phyloP scores from a whole-genome alignment of 2,113 vertebrate genomes.

The Phaetusa simplex region DNA sequence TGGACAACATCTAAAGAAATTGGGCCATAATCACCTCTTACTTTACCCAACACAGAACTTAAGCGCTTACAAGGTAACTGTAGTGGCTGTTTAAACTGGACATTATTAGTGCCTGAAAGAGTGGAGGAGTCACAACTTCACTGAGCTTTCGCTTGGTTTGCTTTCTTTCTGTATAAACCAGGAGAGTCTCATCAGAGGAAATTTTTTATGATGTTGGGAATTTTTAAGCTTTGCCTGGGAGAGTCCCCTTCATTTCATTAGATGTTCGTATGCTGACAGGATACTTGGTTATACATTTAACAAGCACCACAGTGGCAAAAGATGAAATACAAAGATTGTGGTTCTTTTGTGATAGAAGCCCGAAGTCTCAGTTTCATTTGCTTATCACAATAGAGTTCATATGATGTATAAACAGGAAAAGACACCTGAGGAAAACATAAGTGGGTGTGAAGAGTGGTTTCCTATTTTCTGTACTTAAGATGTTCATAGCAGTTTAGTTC shows the following conservation, averaged over 20 bases:
- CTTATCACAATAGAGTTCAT: fast-evolving
- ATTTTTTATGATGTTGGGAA: fast-evolving
- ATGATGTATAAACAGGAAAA: neutral
- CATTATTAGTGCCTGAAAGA: neutral
- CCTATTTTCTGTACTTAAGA: neutral
- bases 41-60: neutral
- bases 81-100: neutral
- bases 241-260: too few relatives aligned
- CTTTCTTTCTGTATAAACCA: neutral
- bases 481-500: fast-evolving
- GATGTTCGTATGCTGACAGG: fast-evolving
- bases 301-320: neutral
- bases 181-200: neutral
- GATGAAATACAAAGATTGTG: neutral
- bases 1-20: neutral
- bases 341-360: neutral
- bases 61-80: neutral
- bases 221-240: neutral
- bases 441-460: neutral
- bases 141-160: neutral
- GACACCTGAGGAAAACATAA: neutral
- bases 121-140: neutral
- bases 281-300: too few relatives aligned
- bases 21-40: fast-evolving
- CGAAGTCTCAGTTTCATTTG: neutral